Percentiles rank a stretch among this genome's conserved stretches.
These are phyloP conservation scores for Ostrea denselamellosa DNA, from an alignment of 1,140 invertebrate genomes.

Conservation along the genomic window DNA sequence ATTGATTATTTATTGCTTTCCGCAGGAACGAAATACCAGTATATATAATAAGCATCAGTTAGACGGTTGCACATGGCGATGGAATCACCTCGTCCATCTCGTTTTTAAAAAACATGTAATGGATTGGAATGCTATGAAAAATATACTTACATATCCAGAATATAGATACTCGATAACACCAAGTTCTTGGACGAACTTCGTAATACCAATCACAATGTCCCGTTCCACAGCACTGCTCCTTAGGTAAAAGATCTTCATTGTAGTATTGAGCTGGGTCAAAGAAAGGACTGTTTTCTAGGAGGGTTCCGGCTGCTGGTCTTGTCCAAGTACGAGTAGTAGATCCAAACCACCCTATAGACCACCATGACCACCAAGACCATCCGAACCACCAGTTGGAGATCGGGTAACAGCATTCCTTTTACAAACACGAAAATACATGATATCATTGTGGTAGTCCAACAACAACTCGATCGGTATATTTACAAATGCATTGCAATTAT, in stretches of 20 bases:
- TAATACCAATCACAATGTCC: conserved; percentile 39
- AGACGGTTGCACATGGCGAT: no score
- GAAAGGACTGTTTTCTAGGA: not conserved
- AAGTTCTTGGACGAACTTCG: conserved; percentile 21
- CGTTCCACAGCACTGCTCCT: conserved; percentile 12
- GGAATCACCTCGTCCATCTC: no score
- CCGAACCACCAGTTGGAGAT: not conserved
- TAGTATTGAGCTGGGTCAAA: not conserved
- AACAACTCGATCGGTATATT: no score
- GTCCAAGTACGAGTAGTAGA: conserved; percentile 1
- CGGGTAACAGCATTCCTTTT: not conserved
- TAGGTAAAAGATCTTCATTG: not conserved
- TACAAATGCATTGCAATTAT: no score
- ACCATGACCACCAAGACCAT: conserved; percentile 8
- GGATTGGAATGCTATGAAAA: not conserved
- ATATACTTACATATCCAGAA: conserved; percentile 29
- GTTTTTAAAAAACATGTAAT: no score
- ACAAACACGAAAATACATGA: not conserved
- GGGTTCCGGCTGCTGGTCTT: conserved; percentile 24
- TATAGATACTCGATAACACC: not conserved
- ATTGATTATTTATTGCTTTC: no score
- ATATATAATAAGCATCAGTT: no score
- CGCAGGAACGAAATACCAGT: no score
- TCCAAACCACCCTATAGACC: not conserved
- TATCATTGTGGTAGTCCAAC: not conserved